A percentile compares a stretch with the other conserved stretches of the same genome.
phyloP scores from a whole-genome alignment of 2,113 vertebrate genomes.

The Ctenomys sociabilis region DNA sequence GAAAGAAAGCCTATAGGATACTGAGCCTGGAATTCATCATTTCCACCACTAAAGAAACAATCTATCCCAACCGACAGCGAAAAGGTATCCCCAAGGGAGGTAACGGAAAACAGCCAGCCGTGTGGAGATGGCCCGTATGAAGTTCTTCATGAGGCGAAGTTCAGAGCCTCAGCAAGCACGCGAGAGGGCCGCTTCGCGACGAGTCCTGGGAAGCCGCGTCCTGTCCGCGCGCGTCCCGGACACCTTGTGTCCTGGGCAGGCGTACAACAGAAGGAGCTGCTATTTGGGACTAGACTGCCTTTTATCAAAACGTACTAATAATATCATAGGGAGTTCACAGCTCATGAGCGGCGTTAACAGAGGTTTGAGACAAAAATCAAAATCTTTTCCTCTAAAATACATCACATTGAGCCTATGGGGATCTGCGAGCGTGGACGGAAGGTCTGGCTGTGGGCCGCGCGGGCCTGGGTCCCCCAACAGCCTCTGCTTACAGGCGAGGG shows the following conservation, averaged over 20 bases:
- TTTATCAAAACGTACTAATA: background rate
- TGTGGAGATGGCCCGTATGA: background rate
- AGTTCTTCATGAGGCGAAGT: background rate
- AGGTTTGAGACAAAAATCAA: background rate
- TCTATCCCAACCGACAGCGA: constrained; percentile 11
- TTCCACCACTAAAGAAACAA: background rate
- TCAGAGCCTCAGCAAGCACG: background rate
- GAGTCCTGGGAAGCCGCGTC: background rate
- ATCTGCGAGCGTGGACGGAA: background rate
- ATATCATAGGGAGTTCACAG: background rate
- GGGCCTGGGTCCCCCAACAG: background rate
- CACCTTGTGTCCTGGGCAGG: background rate
- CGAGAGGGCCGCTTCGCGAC: background rate
- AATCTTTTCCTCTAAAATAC: background rate
- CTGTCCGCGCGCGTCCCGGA: background rate
- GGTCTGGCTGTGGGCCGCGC: accelerated
- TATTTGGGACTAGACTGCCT: background rate
- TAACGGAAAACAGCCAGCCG: background rate
- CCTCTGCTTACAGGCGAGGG: background rate
- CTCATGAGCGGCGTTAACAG: background rate
- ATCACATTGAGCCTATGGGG: background rate
- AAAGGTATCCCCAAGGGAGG: background rate
- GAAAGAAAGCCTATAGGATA: background rate
- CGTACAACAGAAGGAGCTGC: accelerated
- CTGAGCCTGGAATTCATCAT: background rate